Conservation (phyloP, 2,888 invertebrate species). For the Ochropacha duplaris region DNA sequence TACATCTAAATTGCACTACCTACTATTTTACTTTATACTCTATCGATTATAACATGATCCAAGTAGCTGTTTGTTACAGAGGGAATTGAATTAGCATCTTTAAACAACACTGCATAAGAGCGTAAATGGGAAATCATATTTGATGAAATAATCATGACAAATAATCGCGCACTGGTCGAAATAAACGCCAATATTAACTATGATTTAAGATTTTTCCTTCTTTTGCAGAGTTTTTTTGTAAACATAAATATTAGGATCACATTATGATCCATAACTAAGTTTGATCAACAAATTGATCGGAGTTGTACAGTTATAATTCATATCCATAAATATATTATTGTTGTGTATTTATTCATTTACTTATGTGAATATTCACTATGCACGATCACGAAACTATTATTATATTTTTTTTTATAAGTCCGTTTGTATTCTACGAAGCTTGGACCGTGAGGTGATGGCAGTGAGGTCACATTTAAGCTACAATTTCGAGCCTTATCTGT, state of each 20-base stretch:
- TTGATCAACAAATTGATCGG: conserved; percentile 36
- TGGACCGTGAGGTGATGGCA: conserved; percentile 38
- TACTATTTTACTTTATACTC: conserved; percentile 45
- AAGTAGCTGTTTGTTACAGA: neutral
- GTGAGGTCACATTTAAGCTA: conserved; percentile 14
- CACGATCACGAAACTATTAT: conserved; percentile 49
- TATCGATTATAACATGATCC: conserved; percentile 10
- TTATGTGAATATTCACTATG: conserved; percentile 48
- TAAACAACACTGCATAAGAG: neutral
- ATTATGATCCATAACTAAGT: conserved; percentile 18
- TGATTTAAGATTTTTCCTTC: too few species aligned
- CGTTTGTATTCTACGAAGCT: conserved; percentile 22
- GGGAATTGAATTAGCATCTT: neutral
- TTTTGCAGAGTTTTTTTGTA: neutral
- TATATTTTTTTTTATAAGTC: conserved; percentile 22
- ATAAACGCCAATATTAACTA: too few species aligned
- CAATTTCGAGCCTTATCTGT: neutral
- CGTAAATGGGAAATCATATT: too few species aligned
- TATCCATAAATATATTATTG: conserved; percentile 12
- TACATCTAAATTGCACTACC: conserved; percentile 72
- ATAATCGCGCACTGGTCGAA: too few species aligned
- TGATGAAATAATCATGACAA: too few species aligned
- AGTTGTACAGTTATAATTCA: conserved; percentile 13
- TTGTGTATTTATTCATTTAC: conserved; percentile 25
- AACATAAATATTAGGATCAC: conserved; percentile 4